Evolutionary conservation across 2,888 invertebrate genomes (phyloP).

Genomic region (Rugalucina vietnamica): DNA sequence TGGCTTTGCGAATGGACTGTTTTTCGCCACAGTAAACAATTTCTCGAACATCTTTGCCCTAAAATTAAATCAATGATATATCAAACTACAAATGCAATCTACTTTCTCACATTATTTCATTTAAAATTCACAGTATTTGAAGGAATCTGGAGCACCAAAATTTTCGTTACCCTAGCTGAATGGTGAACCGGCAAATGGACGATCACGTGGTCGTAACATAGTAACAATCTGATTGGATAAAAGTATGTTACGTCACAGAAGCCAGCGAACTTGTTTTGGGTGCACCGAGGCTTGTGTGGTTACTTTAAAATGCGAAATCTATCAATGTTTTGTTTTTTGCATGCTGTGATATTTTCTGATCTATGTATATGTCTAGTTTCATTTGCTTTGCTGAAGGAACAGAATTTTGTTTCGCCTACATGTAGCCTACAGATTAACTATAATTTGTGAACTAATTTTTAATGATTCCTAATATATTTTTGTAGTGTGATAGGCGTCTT

Average conservation of each 20-base stretch:
- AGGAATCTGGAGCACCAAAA: background rate
- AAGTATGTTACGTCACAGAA: slow-evolving; percentile 38
- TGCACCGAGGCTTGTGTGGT: too few species aligned
- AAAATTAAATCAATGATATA: background rate
- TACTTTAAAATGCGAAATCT: too few species aligned
- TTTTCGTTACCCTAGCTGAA: background rate
- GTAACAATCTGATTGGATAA: slow-evolving; percentile 25
- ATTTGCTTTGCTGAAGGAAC: too few species aligned
- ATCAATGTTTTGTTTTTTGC: too few species aligned
- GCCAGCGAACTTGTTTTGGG: too few species aligned
- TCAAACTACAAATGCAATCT: background rate
- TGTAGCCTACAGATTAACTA: too few species aligned
- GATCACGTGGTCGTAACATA: slow-evolving; percentile 3
- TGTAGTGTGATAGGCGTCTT: too few species aligned
- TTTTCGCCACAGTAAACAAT: slow-evolving; percentile 80
- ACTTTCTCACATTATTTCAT: background rate
- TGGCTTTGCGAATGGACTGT: slow-evolving; percentile 78
- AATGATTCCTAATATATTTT: too few species aligned
- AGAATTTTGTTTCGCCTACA: too few species aligned
- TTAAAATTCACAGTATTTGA: background rate
- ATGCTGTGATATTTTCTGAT: too few species aligned
- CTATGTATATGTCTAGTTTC: too few species aligned
- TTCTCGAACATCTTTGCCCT: slow-evolving; percentile 78
- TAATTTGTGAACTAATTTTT: too few species aligned
- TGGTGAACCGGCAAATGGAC: slow-evolving; percentile 1